Percentiles rank a stretch among this genome's conserved stretches.
Conservation (phyloP, 2,888 invertebrate species). For the Drosophila nigritarsus region DNA sequence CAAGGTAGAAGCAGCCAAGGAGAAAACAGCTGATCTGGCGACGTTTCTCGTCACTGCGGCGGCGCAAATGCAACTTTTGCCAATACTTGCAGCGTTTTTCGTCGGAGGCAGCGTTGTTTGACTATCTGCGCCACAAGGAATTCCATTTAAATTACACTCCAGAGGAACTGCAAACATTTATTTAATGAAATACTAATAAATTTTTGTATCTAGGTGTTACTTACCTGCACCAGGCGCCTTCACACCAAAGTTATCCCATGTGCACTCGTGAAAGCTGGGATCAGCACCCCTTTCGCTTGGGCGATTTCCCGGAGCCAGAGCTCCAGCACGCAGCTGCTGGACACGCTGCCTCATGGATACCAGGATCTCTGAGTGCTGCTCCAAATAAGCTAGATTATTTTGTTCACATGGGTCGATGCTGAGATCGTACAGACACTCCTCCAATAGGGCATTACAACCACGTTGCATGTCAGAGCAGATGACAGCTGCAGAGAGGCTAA, state of each 20-base stretch:
- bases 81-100: neutral
- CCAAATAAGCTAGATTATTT: conserved; percentile 75
- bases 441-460: conserved; percentile 75
- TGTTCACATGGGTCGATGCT: conserved; percentile 86
- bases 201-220: neutral
- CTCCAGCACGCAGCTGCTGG: conserved; percentile 83
- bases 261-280: conserved; percentile 86
- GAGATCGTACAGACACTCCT: conserved; percentile 86
- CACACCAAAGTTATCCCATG: conserved; percentile 86
- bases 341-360: conserved; percentile 85
- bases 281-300: conserved; percentile 85
- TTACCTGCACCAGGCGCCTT: conserved; percentile 36
- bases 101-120: neutral
- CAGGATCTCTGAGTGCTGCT: conserved; percentile 49
- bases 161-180: conserved; percentile 30
- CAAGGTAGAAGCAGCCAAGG: conserved; percentile 3
- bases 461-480: conserved; percentile 53
- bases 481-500: conserved; percentile 57
- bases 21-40: conserved; percentile 1
- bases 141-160: conserved; percentile 58
- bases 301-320: conserved; percentile 85
- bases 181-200: neutral
- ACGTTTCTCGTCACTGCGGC: neutral
- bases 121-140: conserved; percentile 55
- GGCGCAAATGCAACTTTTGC: neutral